A percentile compares a stretch with the other conserved stretches of the same genome.
phyloP scores from a whole-genome alignment of 2,797 vertebrate genomes.

The Delichon dasypus region DNA sequence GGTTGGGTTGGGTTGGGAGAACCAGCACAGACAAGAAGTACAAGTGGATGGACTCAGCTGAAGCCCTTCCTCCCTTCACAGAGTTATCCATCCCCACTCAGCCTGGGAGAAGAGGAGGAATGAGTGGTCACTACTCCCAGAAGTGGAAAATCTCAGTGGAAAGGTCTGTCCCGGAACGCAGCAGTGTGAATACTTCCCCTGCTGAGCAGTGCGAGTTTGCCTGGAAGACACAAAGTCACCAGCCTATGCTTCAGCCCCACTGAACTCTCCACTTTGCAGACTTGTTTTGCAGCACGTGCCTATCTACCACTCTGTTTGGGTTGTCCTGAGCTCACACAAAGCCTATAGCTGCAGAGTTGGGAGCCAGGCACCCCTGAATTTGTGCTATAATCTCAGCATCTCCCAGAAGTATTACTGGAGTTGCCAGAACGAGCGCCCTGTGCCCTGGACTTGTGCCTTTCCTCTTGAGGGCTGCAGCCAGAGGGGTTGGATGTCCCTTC shows the following conservation, averaged over 20 bases:
- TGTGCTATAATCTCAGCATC: background rate
- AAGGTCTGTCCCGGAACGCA: background rate
- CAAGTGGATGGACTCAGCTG: background rate
- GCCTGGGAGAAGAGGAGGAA: background rate
- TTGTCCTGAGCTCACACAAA: background rate
- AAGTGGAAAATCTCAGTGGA: background rate
- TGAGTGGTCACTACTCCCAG: background rate
- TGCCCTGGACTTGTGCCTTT: background rate
- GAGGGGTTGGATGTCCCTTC: background rate
- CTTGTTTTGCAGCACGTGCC: background rate
- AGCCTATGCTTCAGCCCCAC: background rate
- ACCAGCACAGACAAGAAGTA: background rate
- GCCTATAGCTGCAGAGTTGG: fast-evolving
- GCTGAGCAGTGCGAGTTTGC: background rate
- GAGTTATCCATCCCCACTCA: background rate
- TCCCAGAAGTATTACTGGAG: background rate
- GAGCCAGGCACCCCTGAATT: background rate
- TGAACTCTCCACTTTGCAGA: background rate
- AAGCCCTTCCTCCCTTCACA: background rate
- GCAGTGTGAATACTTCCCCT: fast-evolving
- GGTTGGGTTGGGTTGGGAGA: background rate
- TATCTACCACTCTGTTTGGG: background rate
- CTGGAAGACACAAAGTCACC: background rate
- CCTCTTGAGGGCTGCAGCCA: background rate
- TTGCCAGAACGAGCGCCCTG: background rate